A percentile compares a stretch with the other conserved stretches of the same genome.
Conservation (phyloP, 2,797 vertebrate species). For the Aselliscus stoliczkanus region DNA sequence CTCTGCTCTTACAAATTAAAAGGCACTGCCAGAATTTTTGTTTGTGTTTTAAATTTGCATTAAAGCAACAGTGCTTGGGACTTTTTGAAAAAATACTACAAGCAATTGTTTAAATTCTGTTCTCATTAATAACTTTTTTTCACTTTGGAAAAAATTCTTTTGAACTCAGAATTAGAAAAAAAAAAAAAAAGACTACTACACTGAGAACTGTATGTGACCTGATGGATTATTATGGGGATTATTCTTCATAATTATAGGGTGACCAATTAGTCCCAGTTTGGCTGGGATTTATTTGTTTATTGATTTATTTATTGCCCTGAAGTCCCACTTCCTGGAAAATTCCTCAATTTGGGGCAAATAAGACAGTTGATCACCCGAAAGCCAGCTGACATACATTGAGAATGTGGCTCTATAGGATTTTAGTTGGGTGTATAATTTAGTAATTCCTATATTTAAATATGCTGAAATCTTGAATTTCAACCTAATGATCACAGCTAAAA, state of each 20-base stretch:
- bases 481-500: conserved; percentile 39
- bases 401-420: background rate
- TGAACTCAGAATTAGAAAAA: background rate
- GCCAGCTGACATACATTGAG: background rate
- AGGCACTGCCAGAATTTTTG: conserved; percentile 30
- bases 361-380: background rate
- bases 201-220: background rate
- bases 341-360: conserved; percentile 14
- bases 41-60: conserved; percentile 54
- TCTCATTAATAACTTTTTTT: background rate
- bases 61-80: background rate
- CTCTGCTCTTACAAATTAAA: conserved; percentile 49
- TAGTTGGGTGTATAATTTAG: background rate
- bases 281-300: background rate
- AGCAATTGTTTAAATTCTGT: conserved; percentile 21
- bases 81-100: background rate
- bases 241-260: conserved; percentile 6
- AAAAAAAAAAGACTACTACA: background rate
- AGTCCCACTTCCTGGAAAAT: background rate
- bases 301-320: too few species aligned
- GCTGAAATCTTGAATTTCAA: conserved; percentile 36
- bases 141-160: conserved; percentile 19
- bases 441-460: conserved; percentile 42
- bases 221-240: background rate
- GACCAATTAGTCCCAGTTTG: background rate